phyloP scores from a whole-genome alignment of 2,888 invertebrate species.

The Morpho achilles region DNA sequence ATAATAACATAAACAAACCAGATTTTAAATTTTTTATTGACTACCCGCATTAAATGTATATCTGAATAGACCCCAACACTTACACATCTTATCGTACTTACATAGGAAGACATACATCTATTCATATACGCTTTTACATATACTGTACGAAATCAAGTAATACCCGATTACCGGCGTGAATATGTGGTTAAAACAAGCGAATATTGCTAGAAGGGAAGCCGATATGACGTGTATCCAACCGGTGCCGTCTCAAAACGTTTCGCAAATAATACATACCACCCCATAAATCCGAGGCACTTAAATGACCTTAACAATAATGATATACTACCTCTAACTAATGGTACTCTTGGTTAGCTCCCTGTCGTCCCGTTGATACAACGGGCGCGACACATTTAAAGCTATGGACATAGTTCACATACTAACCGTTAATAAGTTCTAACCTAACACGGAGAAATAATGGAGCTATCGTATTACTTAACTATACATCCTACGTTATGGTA shows the following conservation, averaged over 20 bases:
- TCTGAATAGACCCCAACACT: no score
- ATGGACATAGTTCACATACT: slow-evolving; percentile 76
- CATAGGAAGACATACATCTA: slow-evolving; percentile 76
- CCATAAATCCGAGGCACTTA: slow-evolving; percentile 75
- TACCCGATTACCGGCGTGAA: slow-evolving; percentile 5
- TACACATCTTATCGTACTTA: slow-evolving; percentile 45
- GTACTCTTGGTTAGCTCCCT: slow-evolving; percentile 65
- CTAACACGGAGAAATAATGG: slow-evolving; percentile 74
- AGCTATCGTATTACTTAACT: slow-evolving; percentile 67
- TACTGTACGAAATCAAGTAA: slow-evolving; percentile 43
- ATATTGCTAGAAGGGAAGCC: neutral
- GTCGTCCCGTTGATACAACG: slow-evolving; percentile 75
- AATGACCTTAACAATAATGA: slow-evolving; percentile 74
- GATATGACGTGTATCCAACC: slow-evolving; percentile 9
- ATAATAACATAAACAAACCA: no score
- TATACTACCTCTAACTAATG: slow-evolving; percentile 73
- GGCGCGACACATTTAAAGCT: slow-evolving; percentile 76
- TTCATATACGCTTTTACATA: slow-evolving; percentile 45
- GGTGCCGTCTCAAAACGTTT: slow-evolving; percentile 31
- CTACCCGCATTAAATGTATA: no score
- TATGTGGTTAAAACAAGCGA: slow-evolving; percentile 7
- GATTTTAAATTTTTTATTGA: no score
- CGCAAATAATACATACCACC: slow-evolving; percentile 59
- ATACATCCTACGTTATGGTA: slow-evolving; percentile 64
- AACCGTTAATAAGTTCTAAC: slow-evolving; percentile 64